Conservation (phyloP, 2,888 invertebrate genomes). For the Orchestes rusci region DNA sequence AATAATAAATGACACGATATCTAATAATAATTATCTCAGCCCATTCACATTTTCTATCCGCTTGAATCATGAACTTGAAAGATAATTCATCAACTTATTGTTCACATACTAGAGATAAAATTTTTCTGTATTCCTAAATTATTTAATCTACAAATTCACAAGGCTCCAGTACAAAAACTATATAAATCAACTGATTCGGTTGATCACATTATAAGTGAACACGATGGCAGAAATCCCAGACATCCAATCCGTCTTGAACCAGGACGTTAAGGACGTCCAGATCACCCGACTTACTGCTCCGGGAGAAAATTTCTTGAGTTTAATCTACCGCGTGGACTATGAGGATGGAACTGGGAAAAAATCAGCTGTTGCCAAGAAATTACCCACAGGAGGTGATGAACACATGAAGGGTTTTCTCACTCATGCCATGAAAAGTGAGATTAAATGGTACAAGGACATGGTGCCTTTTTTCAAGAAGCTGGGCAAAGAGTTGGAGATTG, state of each 20-base stretch:
- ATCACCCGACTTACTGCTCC: conserved; percentile 17
- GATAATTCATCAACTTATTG: too few species aligned
- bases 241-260: not conserved
- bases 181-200: too few species aligned
- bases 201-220: too few species aligned
- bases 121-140: too few species aligned
- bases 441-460: conserved; percentile 20
- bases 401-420: conserved; percentile 4
- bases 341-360: conserved; percentile 19
- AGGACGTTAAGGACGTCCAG: conserved; percentile 8
- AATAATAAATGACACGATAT: too few species aligned
- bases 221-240: too few species aligned
- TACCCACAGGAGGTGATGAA: conserved; percentile 4
- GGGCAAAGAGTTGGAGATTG: conserved; percentile 15
- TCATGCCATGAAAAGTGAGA: conserved; percentile 16
- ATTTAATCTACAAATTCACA: too few species aligned
- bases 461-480: conserved; percentile 21
- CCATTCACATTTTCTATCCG: too few species aligned
- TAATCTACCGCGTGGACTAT: conserved; percentile 19
- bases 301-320: conserved; percentile 23
- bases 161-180: too few species aligned
- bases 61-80: too few species aligned
- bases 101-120: too few species aligned
- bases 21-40: too few species aligned
- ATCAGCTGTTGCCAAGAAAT: conserved; percentile 19